Percentiles rank a stretch among this genome's conserved stretches.
Conservation (phyloP, 2,797 vertebrate species). For the Myotis planiceps region DNA sequence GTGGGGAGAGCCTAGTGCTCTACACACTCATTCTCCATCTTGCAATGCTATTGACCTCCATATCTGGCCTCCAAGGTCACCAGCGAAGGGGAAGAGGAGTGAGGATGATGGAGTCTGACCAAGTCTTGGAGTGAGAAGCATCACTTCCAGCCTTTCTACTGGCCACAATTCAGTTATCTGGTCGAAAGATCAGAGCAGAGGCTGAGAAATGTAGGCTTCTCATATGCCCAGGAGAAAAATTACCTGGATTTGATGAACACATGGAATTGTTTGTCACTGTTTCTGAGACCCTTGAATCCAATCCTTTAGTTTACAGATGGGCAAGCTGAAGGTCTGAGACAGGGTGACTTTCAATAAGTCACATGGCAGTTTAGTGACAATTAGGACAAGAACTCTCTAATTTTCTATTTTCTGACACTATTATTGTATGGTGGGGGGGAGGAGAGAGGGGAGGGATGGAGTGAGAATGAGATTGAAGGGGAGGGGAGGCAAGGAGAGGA, state of each 20-base stretch:
- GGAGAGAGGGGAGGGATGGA: not conserved
- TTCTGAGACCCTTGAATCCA: not conserved
- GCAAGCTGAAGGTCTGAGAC: not conserved
- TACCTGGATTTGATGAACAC: not conserved
- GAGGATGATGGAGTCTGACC: not conserved
- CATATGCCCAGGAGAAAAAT: not conserved
- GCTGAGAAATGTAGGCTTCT: not conserved
- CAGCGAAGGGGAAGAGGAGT: not conserved
- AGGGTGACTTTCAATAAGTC: not conserved
- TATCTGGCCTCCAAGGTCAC: not conserved
- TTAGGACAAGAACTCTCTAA: not conserved
- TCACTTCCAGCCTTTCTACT: fast-evolving
- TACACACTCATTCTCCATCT: not conserved
- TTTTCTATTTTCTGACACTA: not conserved
- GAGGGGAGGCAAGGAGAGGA: fast-evolving
- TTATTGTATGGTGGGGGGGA: too few relatives aligned
- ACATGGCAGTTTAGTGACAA: not conserved
- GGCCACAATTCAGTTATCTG: not conserved
- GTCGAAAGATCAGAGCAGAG: not conserved
- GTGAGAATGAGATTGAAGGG: too few relatives aligned
- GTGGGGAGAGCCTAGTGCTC: fast-evolving
- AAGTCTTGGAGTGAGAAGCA: not conserved
- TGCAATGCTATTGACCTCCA: not conserved
- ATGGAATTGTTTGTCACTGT: not conserved
- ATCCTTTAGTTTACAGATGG: not conserved